Percentiles rank a stretch among this genome's conserved stretches.
Evolutionary conservation across 2,113 vertebrate species (phyloP).

Genomic region (Barbus barbus): DNA sequence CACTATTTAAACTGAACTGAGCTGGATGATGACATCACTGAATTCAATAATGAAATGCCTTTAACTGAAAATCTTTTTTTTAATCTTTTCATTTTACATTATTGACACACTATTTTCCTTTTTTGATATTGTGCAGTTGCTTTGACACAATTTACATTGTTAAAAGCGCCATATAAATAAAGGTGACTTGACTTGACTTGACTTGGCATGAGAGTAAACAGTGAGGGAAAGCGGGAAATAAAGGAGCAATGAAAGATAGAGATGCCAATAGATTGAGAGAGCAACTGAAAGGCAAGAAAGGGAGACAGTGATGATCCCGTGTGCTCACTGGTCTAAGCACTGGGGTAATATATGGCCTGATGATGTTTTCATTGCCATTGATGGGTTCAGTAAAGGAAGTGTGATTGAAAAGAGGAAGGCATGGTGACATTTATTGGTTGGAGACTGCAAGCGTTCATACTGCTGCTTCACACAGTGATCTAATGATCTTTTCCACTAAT

Average conservation of each 20-base stretch:
- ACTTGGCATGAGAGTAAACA: constrained; percentile 17
- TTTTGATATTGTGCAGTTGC: too few relatives aligned
- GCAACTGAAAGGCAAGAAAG: neutral
- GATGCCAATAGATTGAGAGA: neutral
- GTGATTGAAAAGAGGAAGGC: neutral
- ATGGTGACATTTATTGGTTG: constrained; percentile 37
- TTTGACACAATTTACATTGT: too few relatives aligned
- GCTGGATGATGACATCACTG: too few relatives aligned
- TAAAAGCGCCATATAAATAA: too few relatives aligned
- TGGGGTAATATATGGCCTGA: constrained; percentile 40
- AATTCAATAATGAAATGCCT: too few relatives aligned
- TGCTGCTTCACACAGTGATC: constrained; percentile 2
- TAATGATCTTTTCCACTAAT: neutral
- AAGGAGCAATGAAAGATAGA: constrained; percentile 14
- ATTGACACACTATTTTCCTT: too few relatives aligned
- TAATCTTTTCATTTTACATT: too few relatives aligned
- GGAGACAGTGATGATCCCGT: neutral
- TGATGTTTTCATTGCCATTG: constrained; percentile 45
- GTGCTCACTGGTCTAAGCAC: constrained; percentile 8
- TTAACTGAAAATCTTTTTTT: too few relatives aligned
- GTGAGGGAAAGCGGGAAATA: neutral
- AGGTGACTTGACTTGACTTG: too few relatives aligned
- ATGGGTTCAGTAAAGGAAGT: constrained; percentile 41
- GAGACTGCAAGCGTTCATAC: neutral
- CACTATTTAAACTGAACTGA: too few relatives aligned